Base-by-base conservation (phyloP, 2,888 invertebrate species). In the Rotaria macrura region DNA sequence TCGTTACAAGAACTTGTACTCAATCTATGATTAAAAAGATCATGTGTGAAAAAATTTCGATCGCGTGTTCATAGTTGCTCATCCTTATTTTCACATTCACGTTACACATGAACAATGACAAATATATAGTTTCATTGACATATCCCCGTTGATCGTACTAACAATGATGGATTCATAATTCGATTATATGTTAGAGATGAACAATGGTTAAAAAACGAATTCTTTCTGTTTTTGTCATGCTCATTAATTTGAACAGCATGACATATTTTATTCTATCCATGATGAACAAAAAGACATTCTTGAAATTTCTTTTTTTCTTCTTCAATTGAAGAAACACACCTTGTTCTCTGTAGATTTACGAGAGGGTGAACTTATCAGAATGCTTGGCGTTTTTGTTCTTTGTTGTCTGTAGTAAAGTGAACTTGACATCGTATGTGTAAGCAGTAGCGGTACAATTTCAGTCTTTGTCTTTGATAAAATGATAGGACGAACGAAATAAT, bases 251-350 rank as follows among this genome's bases (percentile, higher is more conserved):
- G 34, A 65, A 65, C 65, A 65, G 65, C 34, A 65, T 65, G 65
- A 34, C 34, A 34, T 29, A 17, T 43, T 10, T 5, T 43, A 10
- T 43, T 43, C 43, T 43, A 43, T 47, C 47, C 4, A 23, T 20
- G 52, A 52, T 52, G 52, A 65, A 65, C 29, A 65, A 65, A 65
- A 65, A 65, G 65, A 65, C 65, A 65, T 65, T 65, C 65, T 65
- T 65, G 34, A 65, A 65, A 65, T 65, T 34, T 49, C 43, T 43
- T 49, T 49, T 12, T 49, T 17, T 17, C 4, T 12, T 34, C 20
- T 65, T 5, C 34, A 65, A 57, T 29, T 14, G 34, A 34, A 14
- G 17, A 29, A 65, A 17, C 5, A 29, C 34, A 65, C 65, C 65
- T 65, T 65, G 2, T 29, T 34, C 14, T 29, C n/a, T n/a, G 29